Evolutionary conservation across 2,888 invertebrate genomes (phyloP).

Genomic region (Xestia c-nigrum): DNA sequence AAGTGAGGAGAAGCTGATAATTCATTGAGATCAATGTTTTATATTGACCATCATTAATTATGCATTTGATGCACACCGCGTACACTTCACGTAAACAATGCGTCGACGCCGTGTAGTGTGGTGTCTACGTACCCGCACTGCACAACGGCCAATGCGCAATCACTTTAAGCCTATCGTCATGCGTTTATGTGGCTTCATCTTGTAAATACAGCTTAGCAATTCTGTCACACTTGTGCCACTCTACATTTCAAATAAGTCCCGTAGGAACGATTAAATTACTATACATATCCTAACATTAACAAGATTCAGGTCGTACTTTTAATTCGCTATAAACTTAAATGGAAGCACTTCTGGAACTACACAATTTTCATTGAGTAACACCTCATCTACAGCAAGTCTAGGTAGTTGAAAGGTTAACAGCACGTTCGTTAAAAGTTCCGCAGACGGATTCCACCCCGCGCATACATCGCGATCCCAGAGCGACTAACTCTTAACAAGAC

Average conservation of each 20-base stretch:
- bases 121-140: not conserved
- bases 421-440: constrained; percentile 12
- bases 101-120: not conserved
- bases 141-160: not conserved
- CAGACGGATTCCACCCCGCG: not conserved
- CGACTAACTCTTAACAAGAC: constrained; percentile 4
- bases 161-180: constrained; percentile 13
- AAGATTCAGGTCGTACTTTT: not conserved
- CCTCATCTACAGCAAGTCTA: not conserved
- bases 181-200: constrained; percentile 11
- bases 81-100: no score
- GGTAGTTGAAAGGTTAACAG: not conserved
- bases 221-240: not conserved
- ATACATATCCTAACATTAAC: not conserved
- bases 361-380: not conserved
- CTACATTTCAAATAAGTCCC: not conserved
- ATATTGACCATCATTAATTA: not conserved
- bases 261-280: not conserved
- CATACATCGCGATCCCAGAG: not conserved
- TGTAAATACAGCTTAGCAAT: constrained; percentile 20
- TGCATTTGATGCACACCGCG: not conserved
- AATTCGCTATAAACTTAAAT: not conserved
- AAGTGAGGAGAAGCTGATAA: not conserved
- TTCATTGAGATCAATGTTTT: constrained; percentile 5
- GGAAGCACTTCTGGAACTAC: not conserved